Evolutionary conservation across 92 coral and sea anemone species (phyloP), one percentile per base, ranked within the genome.

Genomic region (Blastomussa wellsi): DNA sequence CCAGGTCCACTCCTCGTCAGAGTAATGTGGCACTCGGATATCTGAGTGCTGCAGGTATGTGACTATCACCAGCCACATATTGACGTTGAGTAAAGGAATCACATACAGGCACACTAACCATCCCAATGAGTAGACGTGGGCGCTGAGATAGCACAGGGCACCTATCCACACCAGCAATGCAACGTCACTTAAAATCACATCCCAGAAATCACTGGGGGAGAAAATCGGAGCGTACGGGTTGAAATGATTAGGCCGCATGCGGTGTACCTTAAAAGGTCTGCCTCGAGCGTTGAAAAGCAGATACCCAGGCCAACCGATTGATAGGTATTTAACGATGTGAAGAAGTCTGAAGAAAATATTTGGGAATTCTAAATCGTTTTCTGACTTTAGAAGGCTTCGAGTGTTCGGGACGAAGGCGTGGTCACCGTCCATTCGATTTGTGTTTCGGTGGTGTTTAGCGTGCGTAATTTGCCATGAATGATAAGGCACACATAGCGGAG

Each of bases 31-130:
- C 24, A 94, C 90, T 59, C 69, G 92, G 17, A 88, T 72, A 55
- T 94, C 98, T 4, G 98, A 87, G 95, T 94, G 98, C 72, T 94
- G 98, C 10, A 94, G 92, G 42, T 94, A 94, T 0, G 98, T 94
- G 5, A 94, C 88, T 22, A 92, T 88, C 5, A 94, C 98, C 0
- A 94, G 81, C 98, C 98, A 94, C 98, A 92, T 92, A 88, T 94
- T 94, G 17, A 92, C 95, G 22, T 81, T 72, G 13, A 88, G 49
- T 36, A 90, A 82, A 3, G 98, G 98, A 7, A 94, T 71, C 14
- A 72, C 92, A 82, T 94, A 94, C 68, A 94, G 86, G 39, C 72
- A 84, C 64, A 88, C 77, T 78, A 94, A 79, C 93, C 98, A 92
- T 22, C 33, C 42, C 33, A 81, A 68, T n/a, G 92, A 83, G 74